A percentile compares a stretch with the other conserved stretches of the same genome.
These are phyloP conservation scores for Amblyornis subalaris DNA, from an alignment of 2,113 vertebrate species.

Conservation along the genomic window DNA sequence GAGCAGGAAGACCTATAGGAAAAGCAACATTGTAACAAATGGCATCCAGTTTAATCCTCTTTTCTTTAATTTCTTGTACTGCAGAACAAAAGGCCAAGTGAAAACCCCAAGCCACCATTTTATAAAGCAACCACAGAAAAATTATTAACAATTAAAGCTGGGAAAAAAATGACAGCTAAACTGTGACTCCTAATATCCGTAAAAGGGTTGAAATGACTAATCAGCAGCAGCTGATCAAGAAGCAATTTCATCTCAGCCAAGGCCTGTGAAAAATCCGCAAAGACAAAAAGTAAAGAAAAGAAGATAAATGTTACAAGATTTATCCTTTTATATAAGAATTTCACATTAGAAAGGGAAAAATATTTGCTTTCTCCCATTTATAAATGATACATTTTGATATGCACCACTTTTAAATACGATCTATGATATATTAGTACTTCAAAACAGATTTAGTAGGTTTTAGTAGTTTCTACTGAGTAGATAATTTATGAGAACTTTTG, in stretches of 20 bases:
- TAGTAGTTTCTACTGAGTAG: constrained; percentile 20
- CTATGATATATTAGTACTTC: constrained; percentile 27
- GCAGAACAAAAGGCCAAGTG: neutral
- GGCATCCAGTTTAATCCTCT: neutral
- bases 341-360: constrained; percentile 53
- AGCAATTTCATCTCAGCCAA: constrained; percentile 1
- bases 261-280: neutral
- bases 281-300: constrained; percentile 43
- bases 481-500: constrained; percentile 33
- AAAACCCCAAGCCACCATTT: neutral
- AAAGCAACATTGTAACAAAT: neutral
- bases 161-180: neutral
- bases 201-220: constrained; percentile 8
- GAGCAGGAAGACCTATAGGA: neutral
- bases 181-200: neutral
- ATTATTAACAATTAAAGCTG: neutral
- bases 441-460: constrained; percentile 53
- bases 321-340: constrained; percentile 40
- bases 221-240: neutral
- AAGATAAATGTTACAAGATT: neutral
- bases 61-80: neutral
- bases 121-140: neutral
- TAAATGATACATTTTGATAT: constrained; percentile 48
- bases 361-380: constrained; percentile 28
- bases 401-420: constrained; percentile 38